Evolutionary conservation across 2,113 vertebrate genomes (phyloP).

Genomic region (Oxyura jamaicensis): DNA sequence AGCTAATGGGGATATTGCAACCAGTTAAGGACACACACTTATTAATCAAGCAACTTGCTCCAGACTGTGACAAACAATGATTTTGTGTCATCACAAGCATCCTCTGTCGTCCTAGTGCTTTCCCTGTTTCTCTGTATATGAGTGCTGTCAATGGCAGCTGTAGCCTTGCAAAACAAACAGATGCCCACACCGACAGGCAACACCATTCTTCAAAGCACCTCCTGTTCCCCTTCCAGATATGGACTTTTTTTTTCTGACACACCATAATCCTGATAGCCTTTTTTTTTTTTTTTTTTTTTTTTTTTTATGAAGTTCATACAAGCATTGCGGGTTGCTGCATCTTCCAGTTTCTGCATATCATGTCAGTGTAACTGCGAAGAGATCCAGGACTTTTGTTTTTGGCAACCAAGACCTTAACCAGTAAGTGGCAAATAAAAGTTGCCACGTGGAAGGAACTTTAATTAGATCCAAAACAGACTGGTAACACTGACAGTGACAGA

Average conservation of each 20-base stretch:
- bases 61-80: not conserved
- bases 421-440: not conserved
- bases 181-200: not conserved
- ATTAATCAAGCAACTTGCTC: not conserved
- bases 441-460: not conserved
- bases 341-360: not conserved
- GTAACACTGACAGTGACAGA: not conserved
- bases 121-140: not conserved
- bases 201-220: not conserved
- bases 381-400: not conserved
- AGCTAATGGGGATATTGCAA: not conserved
- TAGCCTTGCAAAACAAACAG: not conserved
- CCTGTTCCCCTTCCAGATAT: not conserved
- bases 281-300: not conserved
- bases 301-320: not conserved
- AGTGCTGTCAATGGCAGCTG: not conserved
- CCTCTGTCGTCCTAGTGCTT: not conserved
- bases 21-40: not conserved
- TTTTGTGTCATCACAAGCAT: not conserved
- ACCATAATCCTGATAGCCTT: not conserved
- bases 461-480: conserved; percentile 45
- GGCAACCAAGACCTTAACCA: not conserved
- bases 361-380: not conserved
- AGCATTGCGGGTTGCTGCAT: not conserved
- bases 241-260: not conserved